Evolutionary conservation across 2,888 invertebrate genomes (phyloP), one percentile per base, ranked within the genome.

Genomic region (Andrena trimmerana): DNA sequence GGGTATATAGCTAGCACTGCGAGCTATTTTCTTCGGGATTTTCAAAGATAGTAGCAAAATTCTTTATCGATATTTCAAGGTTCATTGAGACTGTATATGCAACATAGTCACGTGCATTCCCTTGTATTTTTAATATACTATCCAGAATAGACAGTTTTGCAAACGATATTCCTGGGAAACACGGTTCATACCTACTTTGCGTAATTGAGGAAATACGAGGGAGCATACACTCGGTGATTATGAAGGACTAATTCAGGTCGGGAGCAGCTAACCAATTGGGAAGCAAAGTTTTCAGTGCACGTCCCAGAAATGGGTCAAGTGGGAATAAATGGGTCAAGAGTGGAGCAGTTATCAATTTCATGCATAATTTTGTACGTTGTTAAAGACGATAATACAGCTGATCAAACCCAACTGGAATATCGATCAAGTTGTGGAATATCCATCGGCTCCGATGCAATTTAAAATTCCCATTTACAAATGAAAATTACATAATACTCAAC

Each of bases 281-380:
- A 48, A 59, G 48, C 24, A 27, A 50, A 50, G 59, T n/a, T 66
- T 29, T 29, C 24, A 24, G 10, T n/a, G 4, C 42, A 50, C 31
- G n/a, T 62, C n/a, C 24, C 13, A 33, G n/a, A 59, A 74, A 31
- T 7, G 33, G 42, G 74, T 67, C 59, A 67, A 74, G 31, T 27
- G 59, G 24, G 16, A 48, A 13, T 60, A 67, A 67, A 67, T 67
- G 33, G 67, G 48, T 29, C 59, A 67, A 68, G 67, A 59, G 50
- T 59, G 24, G 0, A 33, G 6, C 16, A 16, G 31, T 66, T 48
- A 67, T 42, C 33, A 60, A 50, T 31, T 60, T 67, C 20, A 20
- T 59, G 36, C 68, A 71, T 50, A 62, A 71, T 62, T 71, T 50
- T 57, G 0, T 20, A 67, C n/a, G 4, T 59, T 16, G 27, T n/a